Base-by-base conservation (phyloP, 2,113 vertebrate genomes). In the Mobula hypostoma region DNA sequence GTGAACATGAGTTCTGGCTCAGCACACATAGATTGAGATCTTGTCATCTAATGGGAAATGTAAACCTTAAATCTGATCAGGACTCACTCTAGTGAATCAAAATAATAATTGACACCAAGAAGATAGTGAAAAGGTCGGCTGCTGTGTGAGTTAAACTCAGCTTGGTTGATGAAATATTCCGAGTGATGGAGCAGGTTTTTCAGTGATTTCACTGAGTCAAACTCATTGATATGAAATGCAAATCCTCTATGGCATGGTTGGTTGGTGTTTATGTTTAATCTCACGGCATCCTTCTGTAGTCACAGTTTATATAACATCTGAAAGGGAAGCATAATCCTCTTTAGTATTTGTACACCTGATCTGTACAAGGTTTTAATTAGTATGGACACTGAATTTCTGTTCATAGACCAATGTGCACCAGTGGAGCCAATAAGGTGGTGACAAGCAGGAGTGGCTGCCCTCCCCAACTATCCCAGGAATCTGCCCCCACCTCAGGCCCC, bases 31-130 rank as follows among this genome's bases (percentile, higher is more conserved):
- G 83, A 94, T 48, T 74, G 76, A 12, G 58, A 0, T 2, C 94
- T 94, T 61, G 12, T 95, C 56, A 36, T 72, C 94, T 94, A 91
- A 95, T 94, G 58, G 94, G 94, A 83, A 94, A 95, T 95, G 79
- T 78, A 21, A 78, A 95, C 74, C 48, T 70, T 94, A 94, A 94
- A 95, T 95, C 95, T 96, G 95, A 95, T 95, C 95, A 95, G 94
- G 95, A 58, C 66, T 94, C 70, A 0, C n/a, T 94, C 94, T 95
- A 40, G 27, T 94, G 82, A 95, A 96, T 96, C 94, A 95, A 94
- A 95, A 95, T 40, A 95, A 95, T 4, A 4, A 2, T 48, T 48
- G 48, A 48, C 48, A 48, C 48, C 48, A 48, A 48, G 48, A 48
- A 48, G 90, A 82, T 94, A 95, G 61, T 93, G 94, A 95, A 94